A percentile compares a stretch with the other conserved stretches of the same genome.
Evolutionary conservation across 92 coral and sea anemone genomes (phyloP).

Genomic region (Epizoanthus scotinus): DNA sequence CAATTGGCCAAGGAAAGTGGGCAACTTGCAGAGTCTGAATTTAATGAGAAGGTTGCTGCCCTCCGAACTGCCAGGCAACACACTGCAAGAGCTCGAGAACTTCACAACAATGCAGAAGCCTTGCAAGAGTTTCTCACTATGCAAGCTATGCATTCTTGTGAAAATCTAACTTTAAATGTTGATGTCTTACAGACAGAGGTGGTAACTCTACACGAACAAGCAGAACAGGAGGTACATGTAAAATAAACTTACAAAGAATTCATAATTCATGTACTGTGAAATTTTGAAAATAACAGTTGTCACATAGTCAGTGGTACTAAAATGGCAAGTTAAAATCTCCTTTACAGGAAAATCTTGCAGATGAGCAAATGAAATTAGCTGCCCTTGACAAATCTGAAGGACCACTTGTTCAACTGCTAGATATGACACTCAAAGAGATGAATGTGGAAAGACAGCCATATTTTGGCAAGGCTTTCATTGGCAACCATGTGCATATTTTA

Average conservation of each 20-base stretch:
- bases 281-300: no score
- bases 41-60: not conserved
- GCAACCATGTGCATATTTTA: constrained; percentile 45
- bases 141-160: constrained; percentile 29
- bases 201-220: constrained; percentile 11
- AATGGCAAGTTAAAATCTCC: not conserved
- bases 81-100: constrained; percentile 26
- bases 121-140: constrained; percentile 30
- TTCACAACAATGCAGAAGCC: constrained; percentile 42
- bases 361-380: constrained; percentile 42
- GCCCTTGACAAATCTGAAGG: constrained; percentile 41
- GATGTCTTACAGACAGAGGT: constrained; percentile 21
- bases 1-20: constrained; percentile 32
- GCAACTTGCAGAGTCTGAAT: constrained; percentile 18
- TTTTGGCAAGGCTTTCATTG: constrained; percentile 40
- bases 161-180: not conserved
- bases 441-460: constrained; percentile 48
- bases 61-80: constrained; percentile 40
- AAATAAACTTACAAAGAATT: no score
- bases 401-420: constrained; percentile 25
- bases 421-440: constrained; percentile 14
- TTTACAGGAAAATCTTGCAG: constrained; percentile 51
- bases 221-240: constrained; percentile 29
- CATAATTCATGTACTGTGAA: no score
- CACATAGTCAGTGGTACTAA: no score